Evolutionary conservation across 2,797 vertebrate genomes (phyloP), one percentile per base, ranked within the genome.

Genomic region (Taeniopygia guttata): DNA sequence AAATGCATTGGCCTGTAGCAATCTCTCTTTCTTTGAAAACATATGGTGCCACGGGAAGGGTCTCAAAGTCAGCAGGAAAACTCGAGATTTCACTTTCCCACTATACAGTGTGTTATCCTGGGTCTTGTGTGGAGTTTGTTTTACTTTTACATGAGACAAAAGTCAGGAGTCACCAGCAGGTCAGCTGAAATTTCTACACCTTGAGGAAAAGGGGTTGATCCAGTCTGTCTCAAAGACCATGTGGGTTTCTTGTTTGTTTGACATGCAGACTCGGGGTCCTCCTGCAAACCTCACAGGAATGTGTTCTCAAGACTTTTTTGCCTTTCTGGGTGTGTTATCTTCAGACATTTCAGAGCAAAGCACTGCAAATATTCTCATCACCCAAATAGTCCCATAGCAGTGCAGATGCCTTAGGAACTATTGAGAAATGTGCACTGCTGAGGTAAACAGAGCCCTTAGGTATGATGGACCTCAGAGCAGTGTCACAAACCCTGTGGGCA

Each of bases 21-120:
- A 40, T 48, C 89, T 80, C 69, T 93, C 29, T 40, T 81, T 76
- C 75, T 72, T 84, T 72, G 73, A 25, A 92, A 64, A 82, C 58
- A 43, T 43, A 11, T 1, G 5, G 26, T 58, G 19, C 27, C 13
- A 59, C 43, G 32, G 42, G 30, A 89, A 85, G 86, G 58, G 73
- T 77, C 77, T 88, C 29, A 42, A 85, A 84, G 49, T 46, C 69
- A 86, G 73, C 56, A 70, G 66, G 42, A 84, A 84, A 69, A 56
- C 18, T 13, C 49, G 46, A 51, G 52, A 59, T 68, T 84, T 60
- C 13, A 13, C 10, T 63, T 51, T 38, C 66, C 18, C 36, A 16
- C 45, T 16, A 22, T 20, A 25, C 0, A 38, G 13, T 2, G 0
- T n/a, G 13, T 68, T 49, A 29, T 38, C n/a, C n/a, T 12, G 17